Evolutionary conservation across 2,888 invertebrate species (phyloP), one percentile per base, ranked within the genome.

Genomic region (Lepeophtheirus nordmannii): DNA sequence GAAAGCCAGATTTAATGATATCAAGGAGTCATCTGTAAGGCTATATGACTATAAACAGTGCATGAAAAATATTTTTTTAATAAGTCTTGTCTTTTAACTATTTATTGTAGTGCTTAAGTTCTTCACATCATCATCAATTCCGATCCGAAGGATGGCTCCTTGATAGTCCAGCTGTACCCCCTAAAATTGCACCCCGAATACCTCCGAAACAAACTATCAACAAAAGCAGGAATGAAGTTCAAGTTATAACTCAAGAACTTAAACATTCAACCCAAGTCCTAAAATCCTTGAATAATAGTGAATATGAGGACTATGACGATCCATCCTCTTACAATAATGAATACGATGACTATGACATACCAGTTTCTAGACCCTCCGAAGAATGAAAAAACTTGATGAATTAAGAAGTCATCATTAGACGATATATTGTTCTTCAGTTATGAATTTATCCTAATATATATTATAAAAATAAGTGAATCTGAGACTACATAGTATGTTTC

Each of bases 261-360:
- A 17, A 46, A 17, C 14, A 46, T 17, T 46, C 53, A 14, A 46
- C 53, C 5, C 2, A 5, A 17, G 53, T 17, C 53, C 8, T 46
- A 46, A 46, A 46, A 17, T 5, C 53, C 5, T 17, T 46, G 5
- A 17, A 46, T 46, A 46, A 46, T 14, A 8, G 53, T 46, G 53
- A 46, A 46, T 46, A 46, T 17, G 53, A 46, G 53, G 53, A 46
- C 53, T 46, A 46, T 46, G 53, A 46, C 17, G 53, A 46, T 46
- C 53, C 53, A 46, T 17, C 53, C 5, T 46, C 53, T 8, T 8
- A 17, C 53, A 46, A 46, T 17, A 17, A 46, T 46, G 53, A 46
- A 17, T 46, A n/a, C 17, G 53, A 46, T 3, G 53, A 46, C 53
- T 46, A 46, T 17, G 53, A 46, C 8, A 46, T 46, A 2, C 53